phyloP scores from a whole-genome alignment of 2,888 invertebrate species.

The Yponomeuta malinellus region DNA sequence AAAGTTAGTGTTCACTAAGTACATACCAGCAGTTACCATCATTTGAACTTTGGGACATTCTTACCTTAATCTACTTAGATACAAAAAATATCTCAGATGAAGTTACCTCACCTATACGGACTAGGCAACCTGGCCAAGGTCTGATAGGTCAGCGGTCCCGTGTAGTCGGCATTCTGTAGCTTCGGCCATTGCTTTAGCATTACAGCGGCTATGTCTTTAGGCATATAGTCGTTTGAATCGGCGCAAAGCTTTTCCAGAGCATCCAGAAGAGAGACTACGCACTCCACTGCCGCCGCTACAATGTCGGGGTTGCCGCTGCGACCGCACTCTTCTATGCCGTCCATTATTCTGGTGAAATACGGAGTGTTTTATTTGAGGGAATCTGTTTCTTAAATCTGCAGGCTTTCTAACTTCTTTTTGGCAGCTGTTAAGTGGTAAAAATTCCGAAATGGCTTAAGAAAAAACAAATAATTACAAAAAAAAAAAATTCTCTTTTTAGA shows the following conservation, averaged over 20 bases:
- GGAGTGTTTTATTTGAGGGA: background rate
- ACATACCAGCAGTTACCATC: too few species aligned
- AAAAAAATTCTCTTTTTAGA: too few species aligned
- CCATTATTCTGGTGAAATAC: slow-evolving; percentile 80
- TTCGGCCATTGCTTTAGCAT: slow-evolving; percentile 80
- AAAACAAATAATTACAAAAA: too few species aligned
- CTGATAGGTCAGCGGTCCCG: slow-evolving; percentile 90
- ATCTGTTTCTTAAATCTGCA: too few species aligned
- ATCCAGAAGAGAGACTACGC: slow-evolving; percentile 87
- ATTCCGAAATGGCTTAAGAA: too few species aligned
- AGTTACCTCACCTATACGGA: slow-evolving; percentile 78
- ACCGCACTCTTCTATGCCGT: slow-evolving; percentile 95
- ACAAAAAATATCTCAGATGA: background rate
- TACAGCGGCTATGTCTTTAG: slow-evolving; percentile 50
- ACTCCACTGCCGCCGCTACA: slow-evolving; percentile 87
- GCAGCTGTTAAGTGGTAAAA: too few species aligned
- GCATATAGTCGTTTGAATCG: slow-evolving; percentile 70
- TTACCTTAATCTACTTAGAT: too few species aligned
- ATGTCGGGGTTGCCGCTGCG: slow-evolving; percentile 85
- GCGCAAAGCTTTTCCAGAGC: slow-evolving; percentile 90
- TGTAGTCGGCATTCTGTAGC: slow-evolving; percentile 85
- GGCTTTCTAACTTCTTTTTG: too few species aligned
- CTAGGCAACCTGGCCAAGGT: slow-evolving; percentile 88
- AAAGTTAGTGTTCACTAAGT: too few species aligned
- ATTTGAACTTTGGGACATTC: too few species aligned